These are phyloP conservation scores for Catharus bicknelli DNA, from an alignment of 2,113 vertebrate genomes.

Conservation along the genomic window DNA sequence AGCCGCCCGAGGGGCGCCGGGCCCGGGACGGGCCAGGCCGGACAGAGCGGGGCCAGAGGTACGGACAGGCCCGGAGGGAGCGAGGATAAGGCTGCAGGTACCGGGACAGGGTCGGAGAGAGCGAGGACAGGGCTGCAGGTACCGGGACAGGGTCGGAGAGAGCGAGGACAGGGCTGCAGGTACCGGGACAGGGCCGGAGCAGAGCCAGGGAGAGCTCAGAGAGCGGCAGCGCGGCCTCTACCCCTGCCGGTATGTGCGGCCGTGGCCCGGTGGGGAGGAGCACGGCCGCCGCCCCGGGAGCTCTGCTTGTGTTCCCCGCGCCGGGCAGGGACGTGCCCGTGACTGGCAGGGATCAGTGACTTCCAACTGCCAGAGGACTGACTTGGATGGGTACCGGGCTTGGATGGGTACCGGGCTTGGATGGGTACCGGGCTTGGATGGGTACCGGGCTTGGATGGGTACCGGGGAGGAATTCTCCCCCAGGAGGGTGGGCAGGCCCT, in stretches of 20 bases:
- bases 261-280: too few relatives aligned
- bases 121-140: too few relatives aligned
- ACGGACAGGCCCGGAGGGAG: too few relatives aligned
- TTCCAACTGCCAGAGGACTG: background rate
- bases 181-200: background rate
- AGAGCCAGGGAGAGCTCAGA: background rate
- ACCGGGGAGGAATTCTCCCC: rapidly evolving
- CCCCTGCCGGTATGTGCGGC: background rate
- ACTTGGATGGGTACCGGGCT: too few relatives aligned
- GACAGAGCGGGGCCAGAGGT: background rate
- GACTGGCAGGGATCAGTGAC: background rate
- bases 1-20: background rate
- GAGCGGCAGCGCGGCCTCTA: background rate
- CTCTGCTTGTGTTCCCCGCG: background rate
- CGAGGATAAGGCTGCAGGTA: background rate
- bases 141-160: too few relatives aligned
- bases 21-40: background rate
- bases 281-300: background rate
- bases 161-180: too few relatives aligned
- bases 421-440: too few relatives aligned
- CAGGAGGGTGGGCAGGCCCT: rapidly evolving
- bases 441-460: too few relatives aligned
- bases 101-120: too few relatives aligned
- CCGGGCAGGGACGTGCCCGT: background rate
- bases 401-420: too few relatives aligned